phyloP scores from a whole-genome alignment of 1,140 invertebrate genomes.

The Acyrthosiphon pisum region DNA sequence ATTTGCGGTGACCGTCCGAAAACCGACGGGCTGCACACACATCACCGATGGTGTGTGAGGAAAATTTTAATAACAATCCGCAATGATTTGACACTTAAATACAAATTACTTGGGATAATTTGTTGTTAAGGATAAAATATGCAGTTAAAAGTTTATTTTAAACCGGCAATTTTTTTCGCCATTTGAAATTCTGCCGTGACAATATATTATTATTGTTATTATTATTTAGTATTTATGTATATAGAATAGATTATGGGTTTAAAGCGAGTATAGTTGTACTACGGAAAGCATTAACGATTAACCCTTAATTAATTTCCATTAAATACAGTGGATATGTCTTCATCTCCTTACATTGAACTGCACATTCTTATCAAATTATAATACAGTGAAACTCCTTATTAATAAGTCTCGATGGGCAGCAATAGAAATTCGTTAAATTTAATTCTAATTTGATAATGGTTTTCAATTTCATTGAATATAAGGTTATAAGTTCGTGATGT shows the following conservation, averaged over 20 bases:
- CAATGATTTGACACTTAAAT: neutral
- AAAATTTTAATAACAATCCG: neutral
- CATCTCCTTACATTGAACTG: neutral
- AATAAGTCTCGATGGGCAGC: neutral
- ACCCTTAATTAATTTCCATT: neutral
- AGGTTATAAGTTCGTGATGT: neutral
- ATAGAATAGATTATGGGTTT: neutral
- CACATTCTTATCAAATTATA: neutral
- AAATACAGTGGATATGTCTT: neutral
- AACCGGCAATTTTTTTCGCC: neutral
- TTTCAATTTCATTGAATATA: neutral
- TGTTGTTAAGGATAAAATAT: neutral
- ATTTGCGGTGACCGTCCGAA: neutral
- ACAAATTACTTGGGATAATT: neutral
- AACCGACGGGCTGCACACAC: neutral
- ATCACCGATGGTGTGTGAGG: neutral
- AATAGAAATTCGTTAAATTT: neutral
- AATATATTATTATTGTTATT: neutral
- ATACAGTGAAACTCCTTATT: neutral
- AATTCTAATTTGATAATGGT: neutral
- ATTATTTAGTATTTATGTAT: neutral
- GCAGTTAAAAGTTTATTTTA: neutral
- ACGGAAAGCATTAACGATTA: no score
- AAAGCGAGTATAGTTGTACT: neutral
- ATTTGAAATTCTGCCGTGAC: neutral